Conservation (phyloP, 1,140 invertebrate species). For the Drosophila tristis region DNA sequence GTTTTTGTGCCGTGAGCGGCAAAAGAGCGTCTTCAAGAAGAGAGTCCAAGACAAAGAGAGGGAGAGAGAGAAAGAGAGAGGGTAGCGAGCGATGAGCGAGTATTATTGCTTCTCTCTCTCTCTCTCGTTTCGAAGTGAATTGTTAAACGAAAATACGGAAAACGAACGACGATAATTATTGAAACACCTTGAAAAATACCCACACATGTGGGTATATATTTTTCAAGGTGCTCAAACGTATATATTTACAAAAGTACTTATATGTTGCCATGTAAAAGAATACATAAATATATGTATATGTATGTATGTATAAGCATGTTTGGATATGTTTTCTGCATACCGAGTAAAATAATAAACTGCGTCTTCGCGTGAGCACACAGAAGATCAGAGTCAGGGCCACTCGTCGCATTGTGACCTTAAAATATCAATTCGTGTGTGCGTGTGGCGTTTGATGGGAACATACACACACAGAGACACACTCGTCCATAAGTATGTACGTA, state of each 20-base stretch:
- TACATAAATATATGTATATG: slow-evolving; percentile 42
- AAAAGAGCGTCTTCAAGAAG: too few relatives aligned
- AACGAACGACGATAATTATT: slow-evolving; percentile 29
- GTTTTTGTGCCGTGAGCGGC: too few relatives aligned
- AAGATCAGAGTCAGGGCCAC: slow-evolving; percentile 78
- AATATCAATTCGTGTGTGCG: slow-evolving; percentile 36
- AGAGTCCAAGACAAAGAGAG: too few relatives aligned
- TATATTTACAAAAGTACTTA: slow-evolving; percentile 55
- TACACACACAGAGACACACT: slow-evolving; percentile 20
- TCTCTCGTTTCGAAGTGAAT: slow-evolving; percentile 22
- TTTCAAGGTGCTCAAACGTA: slow-evolving; percentile 30
- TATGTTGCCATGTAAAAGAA: slow-evolving; percentile 23
- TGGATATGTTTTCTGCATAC: slow-evolving; percentile 13
- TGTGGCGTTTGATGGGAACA: slow-evolving; percentile 17
- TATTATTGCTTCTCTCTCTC: background rate
- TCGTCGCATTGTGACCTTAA: slow-evolving; percentile 70
- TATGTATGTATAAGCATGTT: slow-evolving; percentile 24
- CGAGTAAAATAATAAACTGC: too few relatives aligned
- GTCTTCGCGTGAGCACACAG: slow-evolving; percentile 27
- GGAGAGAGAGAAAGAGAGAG: too few relatives aligned
- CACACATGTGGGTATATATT: slow-evolving; percentile 6
- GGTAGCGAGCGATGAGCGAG: too few relatives aligned
- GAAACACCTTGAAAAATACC: slow-evolving; percentile 35
- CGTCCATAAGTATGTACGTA: slow-evolving; percentile 31
- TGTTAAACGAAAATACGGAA: slow-evolving; percentile 42